Evolutionary conservation across 1,140 invertebrate genomes (phyloP).

Genomic region (Nephila pilipes): DNA sequence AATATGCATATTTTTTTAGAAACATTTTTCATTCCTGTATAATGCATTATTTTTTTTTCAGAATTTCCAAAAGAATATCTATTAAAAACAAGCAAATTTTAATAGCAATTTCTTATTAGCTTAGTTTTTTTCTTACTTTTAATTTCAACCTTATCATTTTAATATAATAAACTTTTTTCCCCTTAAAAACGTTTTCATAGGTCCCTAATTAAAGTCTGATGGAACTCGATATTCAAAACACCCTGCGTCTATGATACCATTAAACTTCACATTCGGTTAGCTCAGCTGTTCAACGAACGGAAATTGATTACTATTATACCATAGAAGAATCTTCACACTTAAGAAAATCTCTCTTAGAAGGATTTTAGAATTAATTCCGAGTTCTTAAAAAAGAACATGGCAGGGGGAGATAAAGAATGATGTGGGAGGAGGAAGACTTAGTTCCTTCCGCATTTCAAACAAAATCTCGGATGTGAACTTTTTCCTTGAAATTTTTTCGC

Average conservation of each 20-base stretch:
- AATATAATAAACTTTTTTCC: too few species aligned
- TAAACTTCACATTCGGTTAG: not conserved
- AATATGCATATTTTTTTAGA: too few species aligned
- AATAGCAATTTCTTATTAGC: too few species aligned
- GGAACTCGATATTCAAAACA: not conserved
- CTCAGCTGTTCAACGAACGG: not conserved
- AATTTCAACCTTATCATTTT: too few species aligned
- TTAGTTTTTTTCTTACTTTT: too few species aligned
- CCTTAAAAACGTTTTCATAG: too few species aligned
- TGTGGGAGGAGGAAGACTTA: not conserved
- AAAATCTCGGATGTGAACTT: slow-evolving; percentile 8
- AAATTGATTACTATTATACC: not conserved
- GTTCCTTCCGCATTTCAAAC: slow-evolving; percentile 34
- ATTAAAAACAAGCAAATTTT: too few species aligned
- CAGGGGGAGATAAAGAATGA: not conserved
- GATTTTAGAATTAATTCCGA: slow-evolving; percentile 13
- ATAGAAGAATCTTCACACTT: not conserved
- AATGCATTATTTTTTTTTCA: too few species aligned
- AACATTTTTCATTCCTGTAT: too few species aligned
- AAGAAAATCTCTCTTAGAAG: slow-evolving; percentile 1
- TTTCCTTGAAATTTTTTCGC: not conserved
- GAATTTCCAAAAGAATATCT: too few species aligned
- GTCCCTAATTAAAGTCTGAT: not conserved
- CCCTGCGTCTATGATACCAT: not conserved
- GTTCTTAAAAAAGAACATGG: not conserved